Evolutionary conservation across 1,140 invertebrate genomes (phyloP), one percentile per base, ranked within the genome.

Genomic region (Bombus cullumanus): DNA sequence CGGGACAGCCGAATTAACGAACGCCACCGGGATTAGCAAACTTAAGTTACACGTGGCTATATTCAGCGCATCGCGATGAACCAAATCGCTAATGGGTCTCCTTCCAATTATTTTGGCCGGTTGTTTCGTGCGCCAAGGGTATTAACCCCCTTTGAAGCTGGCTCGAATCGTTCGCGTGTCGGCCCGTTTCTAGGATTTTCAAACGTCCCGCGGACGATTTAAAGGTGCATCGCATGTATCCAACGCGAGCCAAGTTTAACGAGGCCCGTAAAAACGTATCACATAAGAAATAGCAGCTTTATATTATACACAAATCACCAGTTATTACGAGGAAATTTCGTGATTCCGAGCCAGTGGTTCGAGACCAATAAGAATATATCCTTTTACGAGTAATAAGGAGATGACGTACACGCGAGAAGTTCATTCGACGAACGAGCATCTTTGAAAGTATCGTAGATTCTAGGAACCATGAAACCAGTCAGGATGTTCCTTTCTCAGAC

Each of bases 71-170:
- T 89, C 68, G 71, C 64, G 83, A 81, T 79, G 83, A 62, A 76
- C 75, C 84, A 71, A 86, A 89, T 79, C 62, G 78, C 12, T 31
- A 80, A 62, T 89, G 71, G 64, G 84, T 76, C 69, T 62, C 73
- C 39, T 39, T 18, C n/a, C 39, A 72, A 89, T 89, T 89, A 89
- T 89, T 89, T 89, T 76, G 85, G 82, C 74, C 75, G 75, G 64
- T 66, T 78, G 75, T 90, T 89, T 85, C 89, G 89, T 90, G 89
- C 86, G 5, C 64, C 28, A 12, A 10, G 86, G 64, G 86, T 89
- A 90, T 90, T 90, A 90, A 90, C 88, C 89, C 71, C 75, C 47
- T 90, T 90, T 90, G 25, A 62, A 28, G 28, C 66, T 5, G 8
- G 78, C 73, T 34, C 59, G 71, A 79, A 12, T 88, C 71, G 84